Conservation (phyloP, 37 sponge, comb jelly and placozoan genomes). For the Lycopodina hypogea region DNA sequence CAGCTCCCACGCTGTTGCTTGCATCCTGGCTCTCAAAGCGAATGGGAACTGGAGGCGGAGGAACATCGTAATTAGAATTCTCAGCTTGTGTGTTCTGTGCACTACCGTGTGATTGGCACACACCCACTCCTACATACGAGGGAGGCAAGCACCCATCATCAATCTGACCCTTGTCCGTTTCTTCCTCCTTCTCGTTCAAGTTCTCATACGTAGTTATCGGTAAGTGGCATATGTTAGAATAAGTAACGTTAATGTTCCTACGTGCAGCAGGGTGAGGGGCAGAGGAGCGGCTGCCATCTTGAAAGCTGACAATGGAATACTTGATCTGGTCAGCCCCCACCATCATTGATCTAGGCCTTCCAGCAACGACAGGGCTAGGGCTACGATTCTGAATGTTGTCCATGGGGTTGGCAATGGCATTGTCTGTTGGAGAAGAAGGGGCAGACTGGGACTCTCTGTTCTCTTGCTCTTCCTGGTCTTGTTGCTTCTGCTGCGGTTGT, state of each 20-base stretch:
- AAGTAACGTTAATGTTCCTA: no score
- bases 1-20: no score
- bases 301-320: conserved; percentile 6
- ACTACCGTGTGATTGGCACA: background rate
- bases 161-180: background rate
- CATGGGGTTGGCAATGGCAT: background rate
- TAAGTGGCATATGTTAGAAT: background rate
- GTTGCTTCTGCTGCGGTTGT: background rate
- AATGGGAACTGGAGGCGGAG: conserved; percentile 51
- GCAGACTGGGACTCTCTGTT: conserved; percentile 43
- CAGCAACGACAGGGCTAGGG: no score
- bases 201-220: background rate
- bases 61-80: conserved; percentile 32
- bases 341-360: conserved; percentile 20
- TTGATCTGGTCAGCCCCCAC: background rate
- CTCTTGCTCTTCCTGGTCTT: background rate
- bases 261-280: background rate
- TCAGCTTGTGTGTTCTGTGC: background rate
- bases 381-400: background rate
- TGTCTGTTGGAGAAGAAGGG: conserved; percentile 50
- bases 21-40: conserved; percentile 7
- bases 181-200: background rate
- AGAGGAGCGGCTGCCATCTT: background rate
- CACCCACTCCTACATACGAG: background rate
- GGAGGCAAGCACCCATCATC: background rate